Conservation (phyloP, 92 coral and sea anemone species). For the Epizoanthus scotinus region DNA sequence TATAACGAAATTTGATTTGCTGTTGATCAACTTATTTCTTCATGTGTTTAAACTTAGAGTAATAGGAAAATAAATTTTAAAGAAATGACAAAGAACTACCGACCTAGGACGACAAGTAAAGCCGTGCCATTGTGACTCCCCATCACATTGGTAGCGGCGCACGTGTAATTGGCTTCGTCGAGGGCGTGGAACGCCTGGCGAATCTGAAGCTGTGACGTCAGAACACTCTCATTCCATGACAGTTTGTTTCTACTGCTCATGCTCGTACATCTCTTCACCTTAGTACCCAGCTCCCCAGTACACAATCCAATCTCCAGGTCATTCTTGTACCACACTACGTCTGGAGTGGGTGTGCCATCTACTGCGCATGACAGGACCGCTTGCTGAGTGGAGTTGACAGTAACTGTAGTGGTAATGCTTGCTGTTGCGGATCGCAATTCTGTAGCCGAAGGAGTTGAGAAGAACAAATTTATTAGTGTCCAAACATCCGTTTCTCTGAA, state of each 20-base stretch:
- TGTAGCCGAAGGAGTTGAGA: not conserved
- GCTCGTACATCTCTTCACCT: not conserved
- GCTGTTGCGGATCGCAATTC: constrained; percentile 29
- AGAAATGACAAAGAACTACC: not conserved
- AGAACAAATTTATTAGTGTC: not conserved
- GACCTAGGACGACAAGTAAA: constrained; percentile 55
- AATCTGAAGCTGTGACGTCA: constrained; percentile 57
- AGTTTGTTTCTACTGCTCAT: constrained; percentile 12
- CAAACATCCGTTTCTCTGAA: no score
- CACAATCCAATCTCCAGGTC: constrained; percentile 62
- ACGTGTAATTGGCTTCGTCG: constrained; percentile 69
- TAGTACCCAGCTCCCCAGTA: constrained; percentile 47
- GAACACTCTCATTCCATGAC: constrained; percentile 28
- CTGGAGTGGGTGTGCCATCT: constrained; percentile 58
- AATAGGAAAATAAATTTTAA: no score
- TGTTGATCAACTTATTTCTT: no score
- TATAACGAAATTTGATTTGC: no score
- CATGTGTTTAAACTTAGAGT: no score
- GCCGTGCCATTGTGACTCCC: constrained; percentile 48
- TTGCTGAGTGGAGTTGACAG: constrained; percentile 61
- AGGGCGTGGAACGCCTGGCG: constrained; percentile 65
- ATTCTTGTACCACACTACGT: constrained; percentile 69
- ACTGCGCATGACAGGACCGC: constrained; percentile 64
- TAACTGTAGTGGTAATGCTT: constrained; percentile 5
- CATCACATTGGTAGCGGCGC: constrained; percentile 54